A percentile compares a stretch with the other conserved stretches of the same genome.
phyloP scores from a whole-genome alignment of 1,140 invertebrate species.

The Diorhabda sublineata region DNA sequence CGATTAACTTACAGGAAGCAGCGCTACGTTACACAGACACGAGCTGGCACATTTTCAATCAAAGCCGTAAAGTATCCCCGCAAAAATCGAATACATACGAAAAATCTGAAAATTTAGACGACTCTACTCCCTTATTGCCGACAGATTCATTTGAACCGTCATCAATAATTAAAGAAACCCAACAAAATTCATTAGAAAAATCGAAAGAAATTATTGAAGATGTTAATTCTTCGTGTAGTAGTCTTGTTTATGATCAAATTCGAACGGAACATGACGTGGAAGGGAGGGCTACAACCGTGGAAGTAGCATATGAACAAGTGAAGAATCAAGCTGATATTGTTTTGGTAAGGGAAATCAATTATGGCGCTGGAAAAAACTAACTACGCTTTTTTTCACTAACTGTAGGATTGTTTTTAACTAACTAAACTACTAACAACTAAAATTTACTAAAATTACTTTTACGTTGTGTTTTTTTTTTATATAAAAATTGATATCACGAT shows the following conservation, averaged over 20 bases:
- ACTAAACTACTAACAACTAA: background rate
- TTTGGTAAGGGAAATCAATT: constrained; percentile 30
- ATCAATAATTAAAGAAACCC: constrained; percentile 10
- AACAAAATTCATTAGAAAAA: constrained; percentile 9
- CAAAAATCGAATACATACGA: constrained; percentile 31
- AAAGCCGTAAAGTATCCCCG: constrained; percentile 46
- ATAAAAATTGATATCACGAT: background rate
- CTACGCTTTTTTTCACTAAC: background rate
- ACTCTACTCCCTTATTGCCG: background rate
- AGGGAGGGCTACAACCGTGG: background rate
- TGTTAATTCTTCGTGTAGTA: constrained; percentile 14
- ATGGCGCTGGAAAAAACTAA: background rate
- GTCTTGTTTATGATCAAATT: constrained; percentile 17
- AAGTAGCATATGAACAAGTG: constrained; percentile 13
- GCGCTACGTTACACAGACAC: constrained; percentile 56
- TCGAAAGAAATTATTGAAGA: constrained; percentile 12
- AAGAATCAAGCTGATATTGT: constrained; percentile 33
- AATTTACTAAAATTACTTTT: background rate
- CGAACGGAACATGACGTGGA: background rate
- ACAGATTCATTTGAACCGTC: constrained; percentile 3
- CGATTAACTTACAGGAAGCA: constrained; percentile 48
- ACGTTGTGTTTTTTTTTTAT: background rate
- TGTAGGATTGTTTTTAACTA: background rate
- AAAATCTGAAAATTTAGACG: constrained; percentile 8
- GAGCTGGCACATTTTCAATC: constrained; percentile 57